phyloP scores from a whole-genome alignment of 2,888 invertebrate genomes.

The Lysandra bellargus region DNA sequence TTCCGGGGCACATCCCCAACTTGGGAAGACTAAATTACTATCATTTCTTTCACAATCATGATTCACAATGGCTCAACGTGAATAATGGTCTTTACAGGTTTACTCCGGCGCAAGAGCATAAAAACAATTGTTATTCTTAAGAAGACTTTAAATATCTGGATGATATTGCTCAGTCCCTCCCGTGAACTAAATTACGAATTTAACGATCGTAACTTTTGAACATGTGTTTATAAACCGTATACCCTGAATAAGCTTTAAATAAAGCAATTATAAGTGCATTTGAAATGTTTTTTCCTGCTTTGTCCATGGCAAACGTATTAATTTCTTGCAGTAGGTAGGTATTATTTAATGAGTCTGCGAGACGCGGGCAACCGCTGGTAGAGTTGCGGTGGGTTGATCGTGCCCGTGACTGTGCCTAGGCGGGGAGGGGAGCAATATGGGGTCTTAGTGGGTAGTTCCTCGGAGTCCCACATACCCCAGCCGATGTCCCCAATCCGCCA shows the following conservation, averaged over 20 bases:
- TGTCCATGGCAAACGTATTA: neutral
- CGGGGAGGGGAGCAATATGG: too few species aligned
- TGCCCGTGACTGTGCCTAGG: too few species aligned
- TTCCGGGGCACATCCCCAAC: too few species aligned
- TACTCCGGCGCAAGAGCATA: neutral
- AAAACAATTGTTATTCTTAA: conserved; percentile 29
- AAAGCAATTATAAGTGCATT: neutral
- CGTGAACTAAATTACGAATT: neutral
- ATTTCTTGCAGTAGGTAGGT: too few species aligned
- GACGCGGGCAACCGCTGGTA: too few species aligned
- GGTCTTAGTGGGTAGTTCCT: too few species aligned
- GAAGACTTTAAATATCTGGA: conserved; percentile 18
- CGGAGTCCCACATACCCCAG: too few species aligned
- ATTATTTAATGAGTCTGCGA: too few species aligned
- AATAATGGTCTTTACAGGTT: neutral
- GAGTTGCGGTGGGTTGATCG: too few species aligned
- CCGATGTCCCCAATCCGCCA: too few species aligned
- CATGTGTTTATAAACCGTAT: neutral
- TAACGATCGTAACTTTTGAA: neutral
- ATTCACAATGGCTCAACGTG: neutral
- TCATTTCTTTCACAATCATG: too few species aligned
- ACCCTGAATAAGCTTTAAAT: neutral
- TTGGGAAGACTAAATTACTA: too few species aligned
- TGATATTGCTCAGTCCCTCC: conserved; percentile 16
- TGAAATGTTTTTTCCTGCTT: neutral